These are phyloP conservation scores for Teleogryllus occipitalis DNA, from an alignment of 1,140 invertebrate species.

Conservation along the genomic window DNA sequence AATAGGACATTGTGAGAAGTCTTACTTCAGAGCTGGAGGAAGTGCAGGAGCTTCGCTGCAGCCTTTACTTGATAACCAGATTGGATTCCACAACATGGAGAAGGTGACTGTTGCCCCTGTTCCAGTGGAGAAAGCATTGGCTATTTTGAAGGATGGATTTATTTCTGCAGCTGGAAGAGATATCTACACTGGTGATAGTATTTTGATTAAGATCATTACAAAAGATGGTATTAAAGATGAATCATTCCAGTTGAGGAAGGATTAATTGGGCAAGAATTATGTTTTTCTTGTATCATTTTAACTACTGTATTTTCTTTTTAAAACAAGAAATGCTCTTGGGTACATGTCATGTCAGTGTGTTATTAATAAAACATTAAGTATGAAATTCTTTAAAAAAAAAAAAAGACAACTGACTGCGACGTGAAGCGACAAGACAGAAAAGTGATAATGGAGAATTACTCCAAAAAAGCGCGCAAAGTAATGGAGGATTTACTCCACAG, in stretches of 20 bases:
- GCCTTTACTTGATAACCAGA: conserved; percentile 82
- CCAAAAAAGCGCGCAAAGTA: too few species aligned
- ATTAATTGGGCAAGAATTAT: conserved; percentile 41
- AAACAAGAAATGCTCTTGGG: too few species aligned
- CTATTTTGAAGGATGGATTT: conserved; percentile 89
- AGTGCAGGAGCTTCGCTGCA: conserved; percentile 71
- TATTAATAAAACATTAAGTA: too few species aligned
- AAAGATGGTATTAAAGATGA: conserved; percentile 73
- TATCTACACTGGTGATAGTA: conserved; percentile 91
- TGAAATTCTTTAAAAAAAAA: too few species aligned
- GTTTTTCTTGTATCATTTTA: not conserved
- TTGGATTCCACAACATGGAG: conserved; percentile 80
- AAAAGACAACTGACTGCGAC: too few species aligned
- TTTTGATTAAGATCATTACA: conserved; percentile 83
- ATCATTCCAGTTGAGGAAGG: conserved; percentile 61
- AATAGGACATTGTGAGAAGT: conserved; percentile 83
- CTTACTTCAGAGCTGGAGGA: conserved; percentile 73
- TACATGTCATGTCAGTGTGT: too few species aligned
- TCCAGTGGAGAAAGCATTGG: conserved; percentile 68
- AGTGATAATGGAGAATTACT: too few species aligned
- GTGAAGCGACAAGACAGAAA: too few species aligned
- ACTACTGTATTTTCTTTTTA: too few species aligned
- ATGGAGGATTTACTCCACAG: too few species aligned
- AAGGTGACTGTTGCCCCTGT: conserved; percentile 49
- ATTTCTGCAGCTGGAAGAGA: conserved; percentile 95